phyloP scores from a whole-genome alignment of 2,113 vertebrate species.

The Spea multiplicata region DNA sequence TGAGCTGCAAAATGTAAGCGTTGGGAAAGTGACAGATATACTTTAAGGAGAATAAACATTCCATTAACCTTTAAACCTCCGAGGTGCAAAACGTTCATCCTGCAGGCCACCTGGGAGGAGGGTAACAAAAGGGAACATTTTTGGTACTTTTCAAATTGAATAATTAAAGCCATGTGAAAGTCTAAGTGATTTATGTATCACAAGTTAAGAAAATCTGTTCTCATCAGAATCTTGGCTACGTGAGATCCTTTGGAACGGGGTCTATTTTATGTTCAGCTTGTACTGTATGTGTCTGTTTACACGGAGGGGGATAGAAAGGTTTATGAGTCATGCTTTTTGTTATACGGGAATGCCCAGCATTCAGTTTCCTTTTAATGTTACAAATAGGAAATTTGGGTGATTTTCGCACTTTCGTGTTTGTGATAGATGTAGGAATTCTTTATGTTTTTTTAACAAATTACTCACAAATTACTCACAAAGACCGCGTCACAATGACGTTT shows the following conservation, averaged over 20 bases:
- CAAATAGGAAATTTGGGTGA: too few species aligned
- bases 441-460: too few species aligned
- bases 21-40: too few species aligned
- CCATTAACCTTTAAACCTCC: too few species aligned
- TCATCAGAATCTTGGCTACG: slow-evolving; percentile 28
- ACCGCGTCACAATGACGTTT: too few species aligned
- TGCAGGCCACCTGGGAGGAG: neutral
- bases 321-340: slow-evolving; percentile 18
- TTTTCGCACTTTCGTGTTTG: too few species aligned
- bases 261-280: slow-evolving; percentile 24
- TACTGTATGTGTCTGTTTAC: slow-evolving; percentile 2
- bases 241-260: slow-evolving; percentile 7
- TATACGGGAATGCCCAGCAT: slow-evolving; percentile 7
- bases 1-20: too few species aligned
- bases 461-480: too few species aligned
- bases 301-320: slow-evolving; percentile 4
- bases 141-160: neutral
- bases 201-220: slow-evolving; percentile 22
- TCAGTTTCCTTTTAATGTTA: neutral
- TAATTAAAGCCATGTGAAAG: slow-evolving; percentile 19
- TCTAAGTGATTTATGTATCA: slow-evolving; percentile 10
- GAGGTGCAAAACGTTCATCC: too few species aligned
- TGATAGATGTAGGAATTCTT: too few species aligned
- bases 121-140: neutral
- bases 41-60: too few species aligned